phyloP scores from a whole-genome alignment of 2,888 invertebrate genomes.

The Chloroclystis v-ata region DNA sequence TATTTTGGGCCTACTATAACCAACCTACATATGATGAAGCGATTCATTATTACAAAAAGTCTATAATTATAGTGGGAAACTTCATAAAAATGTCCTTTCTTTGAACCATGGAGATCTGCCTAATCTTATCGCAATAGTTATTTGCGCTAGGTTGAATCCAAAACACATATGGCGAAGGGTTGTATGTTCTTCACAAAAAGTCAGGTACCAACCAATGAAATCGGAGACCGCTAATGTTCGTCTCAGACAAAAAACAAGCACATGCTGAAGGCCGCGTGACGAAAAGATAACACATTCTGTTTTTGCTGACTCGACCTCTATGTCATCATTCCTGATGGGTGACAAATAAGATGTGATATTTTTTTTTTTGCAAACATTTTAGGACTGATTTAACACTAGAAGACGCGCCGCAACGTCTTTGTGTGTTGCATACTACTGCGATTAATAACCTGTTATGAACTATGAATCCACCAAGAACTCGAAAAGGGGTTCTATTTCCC shows the following conservation, averaged over 20 bases:
- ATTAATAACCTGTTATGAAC: no score
- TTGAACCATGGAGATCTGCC: background rate
- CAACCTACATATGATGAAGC: no score
- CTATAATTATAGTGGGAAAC: no score
- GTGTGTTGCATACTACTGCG: no score
- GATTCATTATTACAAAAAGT: no score
- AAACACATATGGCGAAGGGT: conserved; percentile 40
- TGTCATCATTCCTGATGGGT: background rate
- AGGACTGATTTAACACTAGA: no score
- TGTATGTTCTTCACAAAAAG: conserved; percentile 40
- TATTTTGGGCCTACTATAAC: no score
- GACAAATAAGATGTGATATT: background rate
- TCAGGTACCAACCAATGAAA: conserved; percentile 51
- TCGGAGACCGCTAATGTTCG: conserved; percentile 39
- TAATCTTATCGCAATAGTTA: background rate
- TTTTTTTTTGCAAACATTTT: background rate
- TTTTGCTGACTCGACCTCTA: conserved; percentile 4
- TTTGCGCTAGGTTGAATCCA: conserved; percentile 9
- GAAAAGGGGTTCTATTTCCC: no score
- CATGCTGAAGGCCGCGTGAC: conserved; percentile 25
- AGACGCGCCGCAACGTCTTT: no score
- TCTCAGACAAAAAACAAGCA: conserved; percentile 30
- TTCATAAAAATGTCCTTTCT: no score
- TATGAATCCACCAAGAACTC: no score
- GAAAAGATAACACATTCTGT: conserved; percentile 18